phyloP scores from a whole-genome alignment of 2,888 invertebrate genomes.

The Lasius fuliginosus region DNA sequence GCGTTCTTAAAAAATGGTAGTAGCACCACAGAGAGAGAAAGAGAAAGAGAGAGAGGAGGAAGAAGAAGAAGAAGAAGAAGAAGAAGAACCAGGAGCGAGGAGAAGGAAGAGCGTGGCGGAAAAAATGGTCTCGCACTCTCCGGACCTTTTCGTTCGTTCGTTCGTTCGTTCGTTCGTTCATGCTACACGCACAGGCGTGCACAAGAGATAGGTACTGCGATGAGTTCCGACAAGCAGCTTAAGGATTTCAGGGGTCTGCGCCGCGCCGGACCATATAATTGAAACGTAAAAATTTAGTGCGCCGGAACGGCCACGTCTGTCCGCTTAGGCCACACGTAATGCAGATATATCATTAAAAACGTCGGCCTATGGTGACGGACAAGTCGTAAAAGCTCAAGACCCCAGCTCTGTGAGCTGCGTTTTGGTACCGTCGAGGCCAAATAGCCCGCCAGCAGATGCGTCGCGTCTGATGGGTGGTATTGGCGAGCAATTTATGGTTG shows the following conservation, averaged over 20 bases:
- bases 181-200: slow-evolving; percentile 8
- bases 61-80: slow-evolving; percentile 24
- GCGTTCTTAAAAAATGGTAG: slow-evolving; percentile 61
- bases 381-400: slow-evolving; percentile 72
- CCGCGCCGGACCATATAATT: slow-evolving; percentile 71
- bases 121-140: slow-evolving; percentile 64
- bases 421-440: slow-evolving; percentile 41
- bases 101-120: slow-evolving; percentile 33
- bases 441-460: slow-evolving; percentile 23
- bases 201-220: neutral
- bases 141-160: slow-evolving; percentile 19
- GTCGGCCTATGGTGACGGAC: slow-evolving; percentile 62
- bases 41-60: slow-evolving; percentile 32
- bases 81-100: slow-evolving; percentile 30
- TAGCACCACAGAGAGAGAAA: slow-evolving; percentile 29
- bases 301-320: slow-evolving; percentile 58
- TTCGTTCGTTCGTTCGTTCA: slow-evolving; percentile 1
- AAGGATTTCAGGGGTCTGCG: slow-evolving; percentile 51
- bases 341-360: slow-evolving; percentile 75
- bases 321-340: slow-evolving; percentile 68
- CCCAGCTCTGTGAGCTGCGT: slow-evolving; percentile 32
- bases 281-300: slow-evolving; percentile 79
- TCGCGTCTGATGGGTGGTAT: slow-evolving; percentile 1
- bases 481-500: slow-evolving; percentile 19
- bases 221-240: slow-evolving; percentile 57